Conservation (phyloP, 2,113 vertebrate genomes). For the Entelurus aequoreus region DNA sequence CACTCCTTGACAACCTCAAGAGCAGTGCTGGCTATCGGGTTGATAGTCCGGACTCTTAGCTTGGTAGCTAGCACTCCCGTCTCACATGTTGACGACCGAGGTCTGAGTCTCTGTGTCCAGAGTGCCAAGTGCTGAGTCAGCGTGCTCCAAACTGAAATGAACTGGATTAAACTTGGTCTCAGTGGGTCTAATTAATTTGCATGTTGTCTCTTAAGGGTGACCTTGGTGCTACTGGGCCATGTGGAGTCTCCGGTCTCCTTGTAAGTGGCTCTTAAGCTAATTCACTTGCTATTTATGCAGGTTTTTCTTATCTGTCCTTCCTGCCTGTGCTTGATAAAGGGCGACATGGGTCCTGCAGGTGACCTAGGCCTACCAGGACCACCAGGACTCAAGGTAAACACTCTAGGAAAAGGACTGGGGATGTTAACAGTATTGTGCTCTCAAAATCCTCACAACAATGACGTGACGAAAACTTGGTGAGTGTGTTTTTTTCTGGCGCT, state of each 20-base stretch:
- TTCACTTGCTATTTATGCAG: not conserved
- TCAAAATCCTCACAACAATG: too few species aligned
- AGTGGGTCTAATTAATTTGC: constrained; percentile 11
- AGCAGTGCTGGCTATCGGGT: constrained; percentile 2
- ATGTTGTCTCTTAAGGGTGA: constrained; percentile 77
- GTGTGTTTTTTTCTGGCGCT: too few species aligned
- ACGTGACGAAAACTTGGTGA: too few species aligned
- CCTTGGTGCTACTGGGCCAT: constrained; percentile 85
- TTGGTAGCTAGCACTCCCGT: too few species aligned
- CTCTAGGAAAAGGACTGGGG: not conserved
- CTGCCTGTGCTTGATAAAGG: constrained; percentile 68
- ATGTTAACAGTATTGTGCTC: too few species aligned
- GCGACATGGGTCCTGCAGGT: constrained; percentile 85
- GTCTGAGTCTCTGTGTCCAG: constrained; percentile 45
- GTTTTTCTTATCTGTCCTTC: constrained; percentile 11
- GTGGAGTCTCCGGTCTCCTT: constrained; percentile 87
- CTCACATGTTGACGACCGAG: too few species aligned
- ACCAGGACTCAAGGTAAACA: constrained; percentile 86
- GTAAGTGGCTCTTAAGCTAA: constrained; percentile 76
- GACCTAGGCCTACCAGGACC: constrained; percentile 81
- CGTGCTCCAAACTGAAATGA: constrained; percentile 10
- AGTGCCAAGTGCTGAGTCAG: constrained; percentile 34
- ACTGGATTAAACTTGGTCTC: not conserved
- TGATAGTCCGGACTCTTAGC: constrained; percentile 18
- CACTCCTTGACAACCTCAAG: too few species aligned